A percentile compares a stretch with the other conserved stretches of the same genome.
phyloP scores from a whole-genome alignment of 2,113 vertebrate genomes.

The Rhabdornis inornatus region DNA sequence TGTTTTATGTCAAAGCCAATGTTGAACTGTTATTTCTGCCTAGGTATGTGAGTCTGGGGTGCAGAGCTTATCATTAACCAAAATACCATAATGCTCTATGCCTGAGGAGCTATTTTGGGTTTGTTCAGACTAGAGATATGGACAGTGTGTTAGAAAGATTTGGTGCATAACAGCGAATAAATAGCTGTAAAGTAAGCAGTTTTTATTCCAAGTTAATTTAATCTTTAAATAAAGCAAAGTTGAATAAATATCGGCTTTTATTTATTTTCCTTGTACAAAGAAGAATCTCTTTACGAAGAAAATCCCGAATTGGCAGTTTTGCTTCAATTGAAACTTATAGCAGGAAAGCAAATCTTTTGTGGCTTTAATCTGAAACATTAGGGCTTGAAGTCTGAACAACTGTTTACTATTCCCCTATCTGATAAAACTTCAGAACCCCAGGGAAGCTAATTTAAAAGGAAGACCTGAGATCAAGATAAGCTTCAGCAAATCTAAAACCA shows the following conservation, averaged over 20 bases:
- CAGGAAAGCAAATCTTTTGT: background rate
- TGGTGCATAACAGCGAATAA: background rate
- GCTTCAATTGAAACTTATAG: background rate
- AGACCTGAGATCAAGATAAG: background rate
- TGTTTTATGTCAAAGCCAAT: background rate
- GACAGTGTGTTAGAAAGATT: background rate
- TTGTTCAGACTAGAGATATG: background rate
- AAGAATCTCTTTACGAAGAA: background rate
- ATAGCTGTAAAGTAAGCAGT: background rate
- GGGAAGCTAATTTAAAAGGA: constrained; percentile 35
- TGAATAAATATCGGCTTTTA: background rate
- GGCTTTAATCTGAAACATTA: constrained; percentile 35
- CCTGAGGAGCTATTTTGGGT: background rate
- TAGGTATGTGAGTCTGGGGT: background rate
- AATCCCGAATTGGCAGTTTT: constrained; percentile 14
- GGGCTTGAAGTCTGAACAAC: constrained; percentile 1
- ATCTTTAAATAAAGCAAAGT: background rate
- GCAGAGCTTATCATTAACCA: background rate
- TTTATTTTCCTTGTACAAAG: background rate
- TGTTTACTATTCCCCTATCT: constrained; percentile 36
- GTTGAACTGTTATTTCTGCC: background rate
- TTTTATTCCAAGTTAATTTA: background rate
- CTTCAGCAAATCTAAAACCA: background rate
- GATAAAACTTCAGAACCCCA: background rate
- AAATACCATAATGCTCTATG: background rate